Percentiles rank a stretch among this genome's conserved stretches.
phyloP scores from a whole-genome alignment of 2,888 invertebrate species.

The Therioaphis trifolii region DNA sequence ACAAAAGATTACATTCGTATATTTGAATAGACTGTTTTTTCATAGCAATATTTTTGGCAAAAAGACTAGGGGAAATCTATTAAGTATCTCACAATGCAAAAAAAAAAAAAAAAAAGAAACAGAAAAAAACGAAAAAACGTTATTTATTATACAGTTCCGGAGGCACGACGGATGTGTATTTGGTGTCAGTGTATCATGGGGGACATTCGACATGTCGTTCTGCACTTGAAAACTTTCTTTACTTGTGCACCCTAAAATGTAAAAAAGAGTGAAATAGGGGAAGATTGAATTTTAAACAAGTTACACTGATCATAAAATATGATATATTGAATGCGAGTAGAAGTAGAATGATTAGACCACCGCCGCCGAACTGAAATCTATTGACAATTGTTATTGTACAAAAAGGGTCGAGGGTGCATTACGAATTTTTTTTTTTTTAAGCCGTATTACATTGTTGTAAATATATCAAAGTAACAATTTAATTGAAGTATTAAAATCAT shows the following conservation, averaged over 20 bases:
- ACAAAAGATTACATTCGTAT: not conserved
- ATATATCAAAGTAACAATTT: not conserved
- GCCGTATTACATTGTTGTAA: not conserved
- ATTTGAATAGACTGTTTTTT: not conserved
- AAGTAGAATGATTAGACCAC: constrained; percentile 24
- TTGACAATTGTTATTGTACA: not conserved
- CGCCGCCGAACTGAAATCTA: not conserved
- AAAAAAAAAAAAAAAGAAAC: constrained; percentile 1
- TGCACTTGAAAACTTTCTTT: constrained; percentile 50
- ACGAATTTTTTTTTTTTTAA: not conserved
- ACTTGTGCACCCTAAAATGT: constrained; percentile 40
- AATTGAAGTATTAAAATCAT: not conserved
- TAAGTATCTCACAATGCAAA: constrained; percentile 20
- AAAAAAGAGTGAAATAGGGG: constrained; percentile 11
- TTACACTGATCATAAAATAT: constrained; percentile 40
- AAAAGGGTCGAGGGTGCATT: not conserved
- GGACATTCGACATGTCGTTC: constrained; percentile 37
- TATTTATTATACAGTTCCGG: constrained; percentile 49
- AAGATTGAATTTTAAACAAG: constrained; percentile 50
- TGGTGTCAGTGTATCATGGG: constrained; percentile 8
- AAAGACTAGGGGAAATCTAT: constrained; percentile 24
- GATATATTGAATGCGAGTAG: constrained; percentile 30
- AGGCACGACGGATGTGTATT: constrained; percentile 35
- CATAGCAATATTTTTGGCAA: constrained; percentile 28
- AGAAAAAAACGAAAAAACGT: not conserved